Evolutionary conservation across 2,888 invertebrate species (phyloP), one percentile per base, ranked within the genome.

Genomic region (Sinopyrophorus schimmeli): DNA sequence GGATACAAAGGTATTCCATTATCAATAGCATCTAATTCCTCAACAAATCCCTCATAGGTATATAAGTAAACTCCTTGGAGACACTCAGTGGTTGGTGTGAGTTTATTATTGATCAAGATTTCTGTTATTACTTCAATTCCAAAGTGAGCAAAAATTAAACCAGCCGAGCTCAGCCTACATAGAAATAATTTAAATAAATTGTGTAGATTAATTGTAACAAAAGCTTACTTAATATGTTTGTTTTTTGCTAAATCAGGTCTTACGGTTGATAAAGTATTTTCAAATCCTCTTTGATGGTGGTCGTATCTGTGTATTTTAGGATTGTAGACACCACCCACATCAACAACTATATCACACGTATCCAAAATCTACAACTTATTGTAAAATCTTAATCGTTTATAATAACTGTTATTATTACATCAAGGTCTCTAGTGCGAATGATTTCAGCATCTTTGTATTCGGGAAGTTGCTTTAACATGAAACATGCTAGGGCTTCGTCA

Each of bases 21-120:
- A 71, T 99, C 99, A 42, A 97, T 88, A 1, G 89, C 98, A 75
- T 99, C 99, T 49, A 99, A 80, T 78, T 97, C 96, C 75, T 89
- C 86, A 7, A 99, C 84, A 42, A 98, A 89, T 47, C 80, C 80
- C 55, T 89, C 85, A 70, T 99, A 99, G 0, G 98, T 78, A 68
- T 83, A 81, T 53, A 79, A 75, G 63, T 79, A 92, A 7, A 89
- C 74, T 1, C 75, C 62, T 49, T 73, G 74, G 0, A 87, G 61
- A 39, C 83, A 78, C 2, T 80, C 72, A 1, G 75, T 74, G 0
- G 74, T 63, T 11, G 76, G 68, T 23, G 77, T 69, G 3, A 76
- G 68, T 1, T 77, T 74, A 3, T 73, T 61, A 18, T 71, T 63
- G 47, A 72, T 65, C 15, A 84, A 57, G 14, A 89, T 66, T 50